Percentiles rank a stretch among this genome's conserved stretches.
Evolutionary conservation across 2,797 vertebrate genomes (phyloP).

Genomic region (Muscicapa striata): DNA sequence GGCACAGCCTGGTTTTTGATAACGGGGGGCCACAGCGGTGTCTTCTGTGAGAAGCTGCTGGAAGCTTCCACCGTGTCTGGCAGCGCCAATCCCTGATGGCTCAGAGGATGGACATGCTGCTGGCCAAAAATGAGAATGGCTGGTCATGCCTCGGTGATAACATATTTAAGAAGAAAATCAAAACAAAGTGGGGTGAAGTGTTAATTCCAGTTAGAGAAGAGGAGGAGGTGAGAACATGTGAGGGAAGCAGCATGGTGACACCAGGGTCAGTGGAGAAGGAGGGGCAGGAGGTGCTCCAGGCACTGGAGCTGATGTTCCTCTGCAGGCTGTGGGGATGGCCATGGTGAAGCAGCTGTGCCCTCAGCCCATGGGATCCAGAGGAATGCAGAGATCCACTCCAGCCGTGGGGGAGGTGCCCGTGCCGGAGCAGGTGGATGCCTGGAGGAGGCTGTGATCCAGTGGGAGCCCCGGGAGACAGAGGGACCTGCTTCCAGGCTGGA

Average conservation of each 20-base stretch:
- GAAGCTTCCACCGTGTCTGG: not conserved
- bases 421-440: too few relatives aligned
- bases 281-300: not conserved
- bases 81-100: not conserved
- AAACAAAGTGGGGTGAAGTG: not conserved
- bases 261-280: too few relatives aligned
- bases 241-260: not conserved
- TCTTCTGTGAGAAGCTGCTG: not conserved
- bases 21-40: too few relatives aligned
- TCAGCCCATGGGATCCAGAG: too few relatives aligned
- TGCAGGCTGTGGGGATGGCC: not conserved
- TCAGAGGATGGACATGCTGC: not conserved
- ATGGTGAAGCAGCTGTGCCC: not conserved
- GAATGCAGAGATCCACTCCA: too few relatives aligned
- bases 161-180: not conserved
- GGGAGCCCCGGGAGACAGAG: too few relatives aligned
- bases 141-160: not conserved
- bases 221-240: too few relatives aligned
- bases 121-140: too few relatives aligned
- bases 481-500: too few relatives aligned
- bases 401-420: too few relatives aligned
- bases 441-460: too few relatives aligned
- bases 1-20: too few relatives aligned
- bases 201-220: not conserved
- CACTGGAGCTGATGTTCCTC: rapidly evolving